Conservation (phyloP, 2,113 vertebrate species). For the zebrafish (Danio rerio) region GRCz12tu NC_133191.1:1214001-1214500, state of each 20-base stretch:
- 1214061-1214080: conserved; percentile 9
- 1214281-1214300: conserved; percentile 85
- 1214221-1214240: conserved; percentile 87
- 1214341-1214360: too few relatives aligned
- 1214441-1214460: neutral
- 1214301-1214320: too few relatives aligned
- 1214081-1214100: conserved; percentile 84
- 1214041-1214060: conserved; percentile 34
- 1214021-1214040: neutral
- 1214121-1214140: conserved; percentile 82
- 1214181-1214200: conserved; percentile 77
- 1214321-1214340: too few relatives aligned
- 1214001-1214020: neutral
- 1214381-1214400: too few relatives aligned
- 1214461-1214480: neutral
- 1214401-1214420: too few relatives aligned
- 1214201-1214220: conserved; percentile 89
- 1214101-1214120: conserved; percentile 76
- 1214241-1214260: conserved; percentile 87
- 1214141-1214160: conserved; percentile 73
- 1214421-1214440: too few relatives aligned
- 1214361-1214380: too few relatives aligned
- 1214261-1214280: conserved; percentile 88
- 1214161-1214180: conserved; percentile 73
- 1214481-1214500: neutral